Conservation (phyloP, 2,888 invertebrate genomes). For the Oegoconia quadripuncta region DNA sequence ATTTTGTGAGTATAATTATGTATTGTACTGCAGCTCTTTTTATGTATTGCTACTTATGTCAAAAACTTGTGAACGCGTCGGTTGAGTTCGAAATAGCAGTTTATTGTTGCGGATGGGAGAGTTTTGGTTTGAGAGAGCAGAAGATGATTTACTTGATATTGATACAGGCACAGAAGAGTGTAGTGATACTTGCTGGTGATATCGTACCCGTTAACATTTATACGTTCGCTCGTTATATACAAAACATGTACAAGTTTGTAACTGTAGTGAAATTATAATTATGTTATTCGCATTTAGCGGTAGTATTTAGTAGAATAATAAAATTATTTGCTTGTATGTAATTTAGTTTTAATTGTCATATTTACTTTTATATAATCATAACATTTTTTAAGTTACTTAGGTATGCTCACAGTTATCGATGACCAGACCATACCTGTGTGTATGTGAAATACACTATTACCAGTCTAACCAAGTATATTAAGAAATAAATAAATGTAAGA, state of each 20-base stretch:
- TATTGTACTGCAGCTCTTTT: conserved; percentile 59
- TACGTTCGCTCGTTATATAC: conserved; percentile 58
- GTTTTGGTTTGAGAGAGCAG: conserved; percentile 47
- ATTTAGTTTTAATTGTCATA: too few relatives aligned
- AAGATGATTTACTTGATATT: conserved; percentile 49
- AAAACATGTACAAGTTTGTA: conserved; percentile 59
- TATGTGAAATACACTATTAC: too few relatives aligned
- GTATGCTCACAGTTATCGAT: too few relatives aligned
- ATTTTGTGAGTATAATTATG: conserved; percentile 46
- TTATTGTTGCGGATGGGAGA: conserved; percentile 67
- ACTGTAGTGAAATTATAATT: conserved; percentile 55
- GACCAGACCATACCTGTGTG: too few relatives aligned
- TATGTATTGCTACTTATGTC: conserved; percentile 60
- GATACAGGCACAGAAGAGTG: conserved; percentile 49
- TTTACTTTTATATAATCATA: too few relatives aligned
- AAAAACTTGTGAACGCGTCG: conserved; percentile 52
- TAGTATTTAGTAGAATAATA: too few relatives aligned
- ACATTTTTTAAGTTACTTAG: too few relatives aligned
- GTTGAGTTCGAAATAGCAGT: conserved; percentile 52
- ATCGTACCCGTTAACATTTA: conserved; percentile 64
- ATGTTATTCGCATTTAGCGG: too few relatives aligned
- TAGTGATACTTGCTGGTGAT: conserved; percentile 55
- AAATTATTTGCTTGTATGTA: too few relatives aligned
- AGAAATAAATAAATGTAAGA: too few relatives aligned
- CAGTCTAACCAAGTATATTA: too few relatives aligned